These are phyloP conservation scores for Phalacrocorax brasilianus DNA, from an alignment of 2,113 vertebrate species.

Conservation along the genomic window DNA sequence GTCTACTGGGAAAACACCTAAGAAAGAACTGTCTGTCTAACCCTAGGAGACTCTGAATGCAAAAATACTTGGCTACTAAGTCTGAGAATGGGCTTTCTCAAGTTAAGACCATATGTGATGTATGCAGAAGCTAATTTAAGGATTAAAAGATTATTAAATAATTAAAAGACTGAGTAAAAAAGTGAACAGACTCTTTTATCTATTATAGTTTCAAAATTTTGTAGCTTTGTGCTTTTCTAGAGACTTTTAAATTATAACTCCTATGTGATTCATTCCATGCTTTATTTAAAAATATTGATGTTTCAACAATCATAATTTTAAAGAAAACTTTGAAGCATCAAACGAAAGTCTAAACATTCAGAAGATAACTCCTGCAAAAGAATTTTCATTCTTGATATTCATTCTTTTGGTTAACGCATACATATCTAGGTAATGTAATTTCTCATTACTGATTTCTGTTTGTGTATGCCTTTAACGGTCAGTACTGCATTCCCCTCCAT, in stretches of 20 bases:
- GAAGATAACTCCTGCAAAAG: neutral
- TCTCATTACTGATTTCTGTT: neutral
- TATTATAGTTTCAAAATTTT: neutral
- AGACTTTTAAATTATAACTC: neutral
- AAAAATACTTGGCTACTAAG: neutral
- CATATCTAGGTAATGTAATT: neutral
- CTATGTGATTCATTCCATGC: neutral
- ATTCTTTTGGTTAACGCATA: neutral
- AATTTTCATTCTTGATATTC: neutral
- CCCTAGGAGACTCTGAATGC: neutral
- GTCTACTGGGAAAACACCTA: neutral
- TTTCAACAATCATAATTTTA: neutral
- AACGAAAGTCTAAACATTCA: neutral
- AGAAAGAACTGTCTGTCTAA: neutral
- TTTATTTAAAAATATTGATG: neutral
- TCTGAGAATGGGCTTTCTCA: neutral
- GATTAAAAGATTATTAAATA: neutral
- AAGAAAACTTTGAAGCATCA: neutral
- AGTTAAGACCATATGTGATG: neutral
- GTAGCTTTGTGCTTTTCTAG: neutral
- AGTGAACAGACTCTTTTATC: neutral
- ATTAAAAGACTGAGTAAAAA: neutral
- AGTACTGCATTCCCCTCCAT: neutral
- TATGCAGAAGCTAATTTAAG: neutral
- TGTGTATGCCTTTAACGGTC: neutral